Evolutionary conservation across 2,888 invertebrate species (phyloP).

Genomic region (Mechanitis mazaeus): DNA sequence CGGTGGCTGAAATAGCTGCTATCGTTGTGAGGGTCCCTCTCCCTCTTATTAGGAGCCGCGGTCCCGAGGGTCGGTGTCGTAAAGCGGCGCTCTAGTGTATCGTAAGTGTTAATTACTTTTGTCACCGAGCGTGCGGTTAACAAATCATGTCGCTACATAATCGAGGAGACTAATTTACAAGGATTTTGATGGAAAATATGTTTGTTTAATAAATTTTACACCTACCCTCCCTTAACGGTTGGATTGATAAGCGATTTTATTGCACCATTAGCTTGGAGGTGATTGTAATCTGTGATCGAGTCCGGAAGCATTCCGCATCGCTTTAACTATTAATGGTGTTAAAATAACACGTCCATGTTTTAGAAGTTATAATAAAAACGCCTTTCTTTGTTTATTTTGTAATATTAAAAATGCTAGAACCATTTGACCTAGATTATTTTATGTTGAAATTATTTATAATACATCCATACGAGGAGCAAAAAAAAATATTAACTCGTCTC

Average conservation of each 20-base stretch:
- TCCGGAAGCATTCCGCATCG: slow-evolving; percentile 51
- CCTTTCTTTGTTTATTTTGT: slow-evolving; percentile 1
- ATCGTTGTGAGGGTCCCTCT: slow-evolving; percentile 52
- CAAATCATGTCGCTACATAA: slow-evolving; percentile 66
- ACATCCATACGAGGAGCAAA: background rate
- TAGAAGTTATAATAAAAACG: slow-evolving; percentile 7
- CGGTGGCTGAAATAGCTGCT: slow-evolving; percentile 43
- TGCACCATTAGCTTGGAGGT: slow-evolving; percentile 66
- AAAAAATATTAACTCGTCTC: slow-evolving; percentile 14
- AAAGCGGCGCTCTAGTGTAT: slow-evolving; percentile 65
- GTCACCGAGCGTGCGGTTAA: slow-evolving; percentile 66
- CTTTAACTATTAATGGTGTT: slow-evolving; percentile 50
- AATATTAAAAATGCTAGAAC: slow-evolving; percentile 5
- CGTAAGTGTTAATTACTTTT: slow-evolving; percentile 73
- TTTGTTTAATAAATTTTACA: slow-evolving; percentile 67
- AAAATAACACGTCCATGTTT: slow-evolving; percentile 36
- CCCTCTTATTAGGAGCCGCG: slow-evolving; percentile 52
- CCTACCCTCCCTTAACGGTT: slow-evolving; percentile 66
- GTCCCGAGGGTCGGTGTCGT: slow-evolving; percentile 56
- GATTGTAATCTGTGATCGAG: slow-evolving; percentile 72
- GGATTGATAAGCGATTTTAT: slow-evolving; percentile 74
- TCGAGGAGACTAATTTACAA: slow-evolving; percentile 65
- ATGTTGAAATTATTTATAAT: background rate
- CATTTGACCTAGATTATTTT: slow-evolving; percentile 3
- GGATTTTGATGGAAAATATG: slow-evolving; percentile 59